These are phyloP conservation scores for Papilio protenor DNA, from an alignment of 2,888 invertebrate species.

Conservation along the genomic window DNA sequence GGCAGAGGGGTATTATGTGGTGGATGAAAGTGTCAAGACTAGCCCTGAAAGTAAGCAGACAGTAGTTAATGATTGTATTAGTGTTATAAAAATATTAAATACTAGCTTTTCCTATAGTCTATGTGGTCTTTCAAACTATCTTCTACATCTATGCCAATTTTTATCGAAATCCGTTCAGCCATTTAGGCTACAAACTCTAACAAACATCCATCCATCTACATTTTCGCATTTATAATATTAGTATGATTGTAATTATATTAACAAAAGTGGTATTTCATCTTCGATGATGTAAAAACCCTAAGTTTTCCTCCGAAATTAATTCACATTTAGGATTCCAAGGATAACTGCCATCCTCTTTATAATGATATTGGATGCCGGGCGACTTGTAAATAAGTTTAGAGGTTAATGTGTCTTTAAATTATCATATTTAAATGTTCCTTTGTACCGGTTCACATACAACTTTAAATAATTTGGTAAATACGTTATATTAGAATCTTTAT, in stretches of 20 bases:
- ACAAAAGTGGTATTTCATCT: not conserved
- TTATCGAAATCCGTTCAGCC: too few relatives aligned
- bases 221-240: too few relatives aligned
- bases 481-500: slow-evolving; percentile 2
- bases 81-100: not conserved
- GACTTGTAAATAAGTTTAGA: slow-evolving; percentile 42
- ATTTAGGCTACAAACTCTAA: too few relatives aligned
- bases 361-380: slow-evolving; percentile 52
- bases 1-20: too few relatives aligned
- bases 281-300: not conserved
- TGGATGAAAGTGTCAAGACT: not conserved
- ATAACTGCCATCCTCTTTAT: slow-evolving; percentile 56
- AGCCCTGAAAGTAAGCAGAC: not conserved
- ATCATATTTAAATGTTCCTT: slow-evolving; percentile 44
- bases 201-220: too few relatives aligned
- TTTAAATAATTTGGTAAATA: slow-evolving; percentile 16
- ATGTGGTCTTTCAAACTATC: too few relatives aligned
- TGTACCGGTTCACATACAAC: slow-evolving; percentile 30
- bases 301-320: slow-evolving; percentile 39
- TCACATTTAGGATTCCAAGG: slow-evolving; percentile 61
- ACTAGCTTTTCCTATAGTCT: too few relatives aligned
- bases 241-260: not conserved
- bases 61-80: not conserved
- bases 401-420: slow-evolving; percentile 46
- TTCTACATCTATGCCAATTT: too few relatives aligned